Evolutionary conservation across 2,888 invertebrate species (phyloP).

Genomic region (Ornithoptera alexandrae): DNA sequence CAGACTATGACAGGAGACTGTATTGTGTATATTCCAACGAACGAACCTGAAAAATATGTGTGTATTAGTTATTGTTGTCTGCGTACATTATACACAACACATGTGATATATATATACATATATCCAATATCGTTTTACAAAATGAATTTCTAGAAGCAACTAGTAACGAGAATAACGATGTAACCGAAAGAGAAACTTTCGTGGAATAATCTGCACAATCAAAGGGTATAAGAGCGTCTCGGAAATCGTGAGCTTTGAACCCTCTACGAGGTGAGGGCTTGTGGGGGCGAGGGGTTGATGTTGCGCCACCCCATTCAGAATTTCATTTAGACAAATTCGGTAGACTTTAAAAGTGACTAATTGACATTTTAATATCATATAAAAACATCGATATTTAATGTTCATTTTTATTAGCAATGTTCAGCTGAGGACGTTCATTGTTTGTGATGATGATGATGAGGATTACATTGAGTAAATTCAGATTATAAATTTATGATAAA

Average conservation of each 20-base stretch:
- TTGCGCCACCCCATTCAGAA: background rate
- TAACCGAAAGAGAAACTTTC: background rate
- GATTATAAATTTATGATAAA: no score
- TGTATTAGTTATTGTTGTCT: no score
- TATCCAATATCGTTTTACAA: background rate
- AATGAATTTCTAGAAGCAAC: background rate
- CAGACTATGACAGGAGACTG: no score
- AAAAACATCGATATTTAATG: no score
- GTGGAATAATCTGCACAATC: background rate
- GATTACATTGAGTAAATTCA: no score
- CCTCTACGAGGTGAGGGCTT: background rate
- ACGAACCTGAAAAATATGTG: no score
- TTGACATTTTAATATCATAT: background rate
- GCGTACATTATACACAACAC: no score
- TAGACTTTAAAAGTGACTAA: background rate
- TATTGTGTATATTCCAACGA: no score
- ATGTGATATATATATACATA: no score
- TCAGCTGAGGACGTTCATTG: no score
- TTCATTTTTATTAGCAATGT: no score
- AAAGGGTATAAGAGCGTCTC: conserved; percentile 1
- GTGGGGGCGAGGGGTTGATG: background rate
- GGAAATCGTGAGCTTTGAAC: background rate
- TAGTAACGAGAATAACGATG: background rate
- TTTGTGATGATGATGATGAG: background rate
- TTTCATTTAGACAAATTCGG: background rate